These are phyloP conservation scores for Xestoiulus laeticollis DNA, from an alignment of 2,888 invertebrate species.

Conservation along the genomic window DNA sequence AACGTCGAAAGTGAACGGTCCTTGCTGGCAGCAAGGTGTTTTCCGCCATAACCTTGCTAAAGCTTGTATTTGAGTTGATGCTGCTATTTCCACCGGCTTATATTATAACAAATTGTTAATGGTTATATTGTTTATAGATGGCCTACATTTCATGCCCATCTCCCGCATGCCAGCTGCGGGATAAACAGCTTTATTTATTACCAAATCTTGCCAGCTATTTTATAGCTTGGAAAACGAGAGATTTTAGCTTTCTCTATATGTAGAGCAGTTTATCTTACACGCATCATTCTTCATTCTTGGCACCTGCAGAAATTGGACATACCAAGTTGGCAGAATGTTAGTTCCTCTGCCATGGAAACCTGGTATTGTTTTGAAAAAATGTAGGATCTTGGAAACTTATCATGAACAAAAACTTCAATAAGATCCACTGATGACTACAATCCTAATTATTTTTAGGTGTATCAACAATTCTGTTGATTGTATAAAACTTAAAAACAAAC, in stretches of 20 bases:
- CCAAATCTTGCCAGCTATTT: background rate
- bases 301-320: background rate
- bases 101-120: background rate
- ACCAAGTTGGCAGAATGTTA: background rate
- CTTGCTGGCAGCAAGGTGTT: conserved; percentile 17
- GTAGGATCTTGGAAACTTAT: too few species aligned
- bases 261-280: background rate
- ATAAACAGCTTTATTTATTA: background rate
- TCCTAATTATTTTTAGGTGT: too few species aligned
- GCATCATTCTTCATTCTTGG: background rate
- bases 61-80: background rate
- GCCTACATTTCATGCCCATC: conserved; percentile 2
- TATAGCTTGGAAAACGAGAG: background rate
- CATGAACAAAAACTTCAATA: too few species aligned
- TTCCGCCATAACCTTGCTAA: background rate
- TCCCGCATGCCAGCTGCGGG: conserved; percentile 28
- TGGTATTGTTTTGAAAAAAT: too few species aligned
- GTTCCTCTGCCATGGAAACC: background rate
- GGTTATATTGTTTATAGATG: background rate
- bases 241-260: background rate
- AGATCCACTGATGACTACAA: too few species aligned
- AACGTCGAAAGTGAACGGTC: conserved; percentile 23
- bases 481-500: too few species aligned
- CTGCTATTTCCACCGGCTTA: background rate
- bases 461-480: too few species aligned